These are phyloP conservation scores for Selenia dentaria DNA, from an alignment of 2,888 invertebrate genomes.

Conservation along the genomic window DNA sequence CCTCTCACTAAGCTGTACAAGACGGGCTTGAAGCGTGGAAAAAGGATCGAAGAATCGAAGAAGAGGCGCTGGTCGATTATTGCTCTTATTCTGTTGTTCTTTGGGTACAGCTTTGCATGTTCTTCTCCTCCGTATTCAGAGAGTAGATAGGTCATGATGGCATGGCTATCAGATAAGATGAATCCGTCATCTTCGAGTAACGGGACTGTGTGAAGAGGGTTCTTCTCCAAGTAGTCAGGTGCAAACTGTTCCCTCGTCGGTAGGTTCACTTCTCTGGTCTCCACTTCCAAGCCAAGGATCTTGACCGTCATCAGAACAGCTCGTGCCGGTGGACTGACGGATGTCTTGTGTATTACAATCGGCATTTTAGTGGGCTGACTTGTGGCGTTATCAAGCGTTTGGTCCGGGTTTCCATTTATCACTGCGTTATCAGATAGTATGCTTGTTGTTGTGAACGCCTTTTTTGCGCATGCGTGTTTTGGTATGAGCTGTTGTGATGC, in stretches of 20 bases:
- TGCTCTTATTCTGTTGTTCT: constrained; percentile 38
- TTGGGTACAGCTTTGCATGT: constrained; percentile 45
- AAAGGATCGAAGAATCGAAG: constrained; percentile 51
- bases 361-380: constrained; percentile 28
- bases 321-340: constrained; percentile 51
- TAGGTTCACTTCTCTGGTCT: constrained; percentile 46
- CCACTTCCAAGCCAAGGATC: constrained; percentile 41
- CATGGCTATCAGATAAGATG: constrained; percentile 50
- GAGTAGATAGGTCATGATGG: constrained; percentile 50
- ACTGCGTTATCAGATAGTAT: constrained; percentile 7
- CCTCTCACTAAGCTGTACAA: constrained; percentile 40
- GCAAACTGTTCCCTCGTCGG: constrained; percentile 42
- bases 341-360: constrained; percentile 41
- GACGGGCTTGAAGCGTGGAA: constrained; percentile 44
- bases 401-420: constrained; percentile 1
- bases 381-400: constrained; percentile 7
- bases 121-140: constrained; percentile 42
- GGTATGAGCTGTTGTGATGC: background rate
- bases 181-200: constrained; percentile 52
- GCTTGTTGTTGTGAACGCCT: background rate
- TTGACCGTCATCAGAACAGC: constrained; percentile 45
- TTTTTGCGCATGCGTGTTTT: background rate
- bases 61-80: constrained; percentile 49
- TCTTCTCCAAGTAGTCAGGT: constrained; percentile 49
- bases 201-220: constrained; percentile 55